A percentile compares a stretch with the other conserved stretches of the same genome.
Conservation (phyloP, 1,140 invertebrate species). For the Apis dorsata region DNA sequence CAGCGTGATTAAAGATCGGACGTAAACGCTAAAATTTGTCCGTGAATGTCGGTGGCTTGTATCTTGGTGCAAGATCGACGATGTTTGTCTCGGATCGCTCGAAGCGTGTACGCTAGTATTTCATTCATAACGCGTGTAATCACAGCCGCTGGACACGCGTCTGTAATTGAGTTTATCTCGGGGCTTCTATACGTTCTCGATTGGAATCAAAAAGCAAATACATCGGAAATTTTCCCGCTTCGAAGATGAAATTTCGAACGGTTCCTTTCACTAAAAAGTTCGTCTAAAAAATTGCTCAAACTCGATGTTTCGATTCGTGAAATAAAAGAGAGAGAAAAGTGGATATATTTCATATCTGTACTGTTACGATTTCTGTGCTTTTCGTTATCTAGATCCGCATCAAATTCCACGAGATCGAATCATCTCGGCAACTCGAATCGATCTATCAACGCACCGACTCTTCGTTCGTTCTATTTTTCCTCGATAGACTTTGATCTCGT, state of each 20-base stretch:
- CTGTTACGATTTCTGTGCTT: not conserved
- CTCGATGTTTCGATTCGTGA: not conserved
- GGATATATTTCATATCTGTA: not conserved
- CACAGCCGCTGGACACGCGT: conserved; percentile 10
- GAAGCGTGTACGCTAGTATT: not conserved
- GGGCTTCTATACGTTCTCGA: not conserved
- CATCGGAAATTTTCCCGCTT: not conserved
- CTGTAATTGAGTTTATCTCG: conserved; percentile 23
- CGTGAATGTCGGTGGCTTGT: conserved; percentile 2
- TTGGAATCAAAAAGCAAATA: not conserved
- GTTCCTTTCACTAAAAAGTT: too few relatives aligned
- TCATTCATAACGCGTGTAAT: conserved; percentile 39
- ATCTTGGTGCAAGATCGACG: conserved; percentile 21
- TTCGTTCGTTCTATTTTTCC: not conserved
- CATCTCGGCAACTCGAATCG: not conserved
- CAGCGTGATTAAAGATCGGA: conserved; percentile 41
- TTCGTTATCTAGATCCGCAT: conserved; percentile 9
- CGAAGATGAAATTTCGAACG: not conserved
- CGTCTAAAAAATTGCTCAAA: too few relatives aligned
- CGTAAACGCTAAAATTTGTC: conserved; percentile 27
- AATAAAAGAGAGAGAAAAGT: not conserved
- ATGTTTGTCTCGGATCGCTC: conserved; percentile 24
- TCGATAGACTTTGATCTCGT: not conserved
- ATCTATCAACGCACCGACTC: not conserved
- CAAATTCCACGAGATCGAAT: not conserved